Evolutionary conservation across 2,797 vertebrate species (phyloP), one percentile per base, ranked within the genome.

Genomic region (Centropyge bicolor): DNA sequence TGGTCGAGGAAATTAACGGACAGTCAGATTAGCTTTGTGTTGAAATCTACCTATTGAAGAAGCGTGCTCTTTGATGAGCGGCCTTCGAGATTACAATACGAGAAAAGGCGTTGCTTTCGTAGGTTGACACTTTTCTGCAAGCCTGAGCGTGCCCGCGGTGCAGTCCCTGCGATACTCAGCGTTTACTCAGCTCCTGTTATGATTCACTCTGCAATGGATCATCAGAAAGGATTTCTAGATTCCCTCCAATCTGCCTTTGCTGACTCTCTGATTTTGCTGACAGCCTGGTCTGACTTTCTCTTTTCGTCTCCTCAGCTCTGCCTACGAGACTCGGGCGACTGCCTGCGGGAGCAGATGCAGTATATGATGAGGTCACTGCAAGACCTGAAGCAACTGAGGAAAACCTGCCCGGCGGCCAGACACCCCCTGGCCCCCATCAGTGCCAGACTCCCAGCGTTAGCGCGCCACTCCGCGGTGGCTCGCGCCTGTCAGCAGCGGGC

Each of bases 281-380:
- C 61, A 22, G 14, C 52, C 31, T 38, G 49, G n/a, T 64, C 61
- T 90, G 74, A 87, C 64, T 74, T 4, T 69, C 84, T 88, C 40
- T 70, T 81, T 43, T 76, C 85, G 74, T 89, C 49, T 70, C 74
- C 72, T 76, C 90, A 98, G 97, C 90, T 95, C 83, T 97, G 96
- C 87, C 87, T 96, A 78, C 94, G 91, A 69, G 96, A 96, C 74
- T 94, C 96, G 0, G 89, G 95, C 0, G 94, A 93, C 59, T 94
- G 95, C 73, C 75, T 93, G 13, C 89, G 91, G 70, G 93, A 88
- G 64, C 96, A 97, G 88, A 96, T 97, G 96, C 95, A 91, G 65
- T 92, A 96, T 76, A 95, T 96, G 93, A 94, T 97, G 94, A 95
- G 94, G 61, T 95, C 96, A 0, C 90, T 96, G 51, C 96, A 97